These are phyloP conservation scores for Heliconius hortense DNA, from an alignment of 2,888 invertebrate genomes.

Conservation along the genomic window DNA sequence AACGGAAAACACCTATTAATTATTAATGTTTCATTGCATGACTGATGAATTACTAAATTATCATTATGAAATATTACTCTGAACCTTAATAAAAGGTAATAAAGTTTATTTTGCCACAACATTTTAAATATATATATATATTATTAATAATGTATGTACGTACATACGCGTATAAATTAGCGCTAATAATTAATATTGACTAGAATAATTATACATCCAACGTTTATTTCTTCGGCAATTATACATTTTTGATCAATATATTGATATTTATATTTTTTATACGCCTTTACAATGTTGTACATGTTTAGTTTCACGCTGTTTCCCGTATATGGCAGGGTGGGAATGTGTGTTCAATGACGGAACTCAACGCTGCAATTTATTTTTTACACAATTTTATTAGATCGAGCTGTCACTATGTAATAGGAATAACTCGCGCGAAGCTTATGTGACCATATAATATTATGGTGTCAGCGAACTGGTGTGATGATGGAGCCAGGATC, in stretches of 20 bases:
- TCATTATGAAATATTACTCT: constrained; percentile 22
- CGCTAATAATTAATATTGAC: constrained; percentile 41
- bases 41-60: constrained; percentile 63
- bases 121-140: background rate
- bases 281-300: background rate
- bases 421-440: too few species aligned
- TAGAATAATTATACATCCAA: constrained; percentile 35
- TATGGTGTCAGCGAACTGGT: too few species aligned
- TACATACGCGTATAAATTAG: constrained; percentile 36
- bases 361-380: background rate
- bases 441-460: too few species aligned
- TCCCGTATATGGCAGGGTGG: background rate
- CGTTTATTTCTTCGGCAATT: constrained; percentile 19
- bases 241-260: constrained; percentile 6
- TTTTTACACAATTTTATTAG: background rate
- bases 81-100: background rate
- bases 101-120: background rate
- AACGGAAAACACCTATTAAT: constrained; percentile 61
- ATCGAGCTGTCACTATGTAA: too few species aligned
- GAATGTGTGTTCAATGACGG: background rate
- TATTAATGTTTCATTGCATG: constrained; percentile 64
- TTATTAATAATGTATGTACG: constrained; percentile 42
- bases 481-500: too few species aligned
- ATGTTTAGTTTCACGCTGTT: background rate
- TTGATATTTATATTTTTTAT: background rate